Conservation (phyloP, 2,888 invertebrate genomes). For the Tineola bisselliella region DNA sequence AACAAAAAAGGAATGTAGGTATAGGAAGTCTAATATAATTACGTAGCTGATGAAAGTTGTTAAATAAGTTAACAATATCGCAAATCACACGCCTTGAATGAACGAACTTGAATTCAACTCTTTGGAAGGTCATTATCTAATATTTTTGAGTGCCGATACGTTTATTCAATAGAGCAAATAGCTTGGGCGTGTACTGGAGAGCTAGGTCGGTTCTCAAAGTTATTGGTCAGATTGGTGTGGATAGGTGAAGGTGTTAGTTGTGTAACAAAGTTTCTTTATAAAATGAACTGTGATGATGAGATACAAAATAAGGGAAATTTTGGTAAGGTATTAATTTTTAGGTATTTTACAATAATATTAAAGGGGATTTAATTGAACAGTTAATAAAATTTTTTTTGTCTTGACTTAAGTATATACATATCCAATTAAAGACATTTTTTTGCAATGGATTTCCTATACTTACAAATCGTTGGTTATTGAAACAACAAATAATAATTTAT, state of each 20-base stretch:
- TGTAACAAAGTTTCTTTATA: neutral
- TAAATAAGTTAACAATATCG: neutral
- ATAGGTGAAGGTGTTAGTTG: neutral
- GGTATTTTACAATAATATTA: no score
- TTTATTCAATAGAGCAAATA: constrained; percentile 1
- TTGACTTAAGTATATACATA: no score
- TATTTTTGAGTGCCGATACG: constrained; percentile 3
- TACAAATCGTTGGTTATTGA: no score
- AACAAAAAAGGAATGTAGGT: neutral
- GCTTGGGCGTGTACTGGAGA: neutral
- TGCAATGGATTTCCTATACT: no score
- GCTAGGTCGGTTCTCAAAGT: neutral
- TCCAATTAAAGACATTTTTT: no score
- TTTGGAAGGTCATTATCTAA: neutral
- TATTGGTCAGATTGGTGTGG: neutral
- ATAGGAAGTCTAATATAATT: neutral
- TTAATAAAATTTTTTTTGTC: no score
- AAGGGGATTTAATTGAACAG: no score
- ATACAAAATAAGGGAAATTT: neutral
- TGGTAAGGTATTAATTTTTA: neutral
- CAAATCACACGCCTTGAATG: neutral
- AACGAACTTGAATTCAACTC: neutral
- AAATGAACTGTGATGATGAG: neutral
- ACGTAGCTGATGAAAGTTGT: neutral
- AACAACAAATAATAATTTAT: no score